These are phyloP conservation scores for Drosophila kurseongensis DNA, from an alignment of 1,140 invertebrate genomes.

Conservation along the genomic window DNA sequence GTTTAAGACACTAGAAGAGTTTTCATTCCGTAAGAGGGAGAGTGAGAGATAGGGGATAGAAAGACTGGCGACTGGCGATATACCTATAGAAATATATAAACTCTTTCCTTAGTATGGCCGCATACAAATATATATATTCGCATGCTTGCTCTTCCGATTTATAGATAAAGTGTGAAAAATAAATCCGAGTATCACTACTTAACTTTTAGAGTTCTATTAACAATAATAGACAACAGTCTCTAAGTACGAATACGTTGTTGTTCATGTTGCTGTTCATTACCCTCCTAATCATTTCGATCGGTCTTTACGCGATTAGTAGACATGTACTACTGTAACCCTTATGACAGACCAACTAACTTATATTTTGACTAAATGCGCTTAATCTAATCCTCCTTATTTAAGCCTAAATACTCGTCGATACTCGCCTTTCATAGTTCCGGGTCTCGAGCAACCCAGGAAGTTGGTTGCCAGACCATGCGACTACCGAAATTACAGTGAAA, in stretches of 20 bases:
- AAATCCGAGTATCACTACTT: slow-evolving; percentile 83
- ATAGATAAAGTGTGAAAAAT: slow-evolving; percentile 71
- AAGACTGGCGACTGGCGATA: slow-evolving; percentile 13
- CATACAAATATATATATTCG: slow-evolving; percentile 51
- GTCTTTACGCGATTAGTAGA: slow-evolving; percentile 25
- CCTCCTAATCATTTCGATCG: slow-evolving; percentile 5
- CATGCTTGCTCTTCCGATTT: slow-evolving; percentile 8
- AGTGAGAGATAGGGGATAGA: slow-evolving; percentile 16
- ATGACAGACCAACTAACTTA: slow-evolving; percentile 37
- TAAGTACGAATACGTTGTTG: slow-evolving; percentile 83
- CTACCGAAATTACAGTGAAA: slow-evolving; percentile 36
- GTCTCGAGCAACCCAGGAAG: slow-evolving; percentile 48
- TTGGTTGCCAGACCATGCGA: slow-evolving; percentile 37
- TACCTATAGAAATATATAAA: slow-evolving; percentile 44
- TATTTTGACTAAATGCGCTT: slow-evolving; percentile 54
- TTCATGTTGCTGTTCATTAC: slow-evolving; percentile 44
- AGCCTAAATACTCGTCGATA: slow-evolving; percentile 46
- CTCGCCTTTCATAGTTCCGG: slow-evolving; percentile 23
- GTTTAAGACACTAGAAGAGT: slow-evolving; percentile 78
- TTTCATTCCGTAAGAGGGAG: slow-evolving; percentile 28
- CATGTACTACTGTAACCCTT: slow-evolving; percentile 35
- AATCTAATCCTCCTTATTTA: slow-evolving; percentile 35
- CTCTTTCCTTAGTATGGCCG: slow-evolving; percentile 10
- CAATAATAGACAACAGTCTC: slow-evolving; percentile 83
- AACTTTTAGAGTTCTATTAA: slow-evolving; percentile 81